A percentile compares a stretch with the other conserved stretches of the same genome.
Conservation (phyloP, 2,888 invertebrate species). For the Cephus pulcher region DNA sequence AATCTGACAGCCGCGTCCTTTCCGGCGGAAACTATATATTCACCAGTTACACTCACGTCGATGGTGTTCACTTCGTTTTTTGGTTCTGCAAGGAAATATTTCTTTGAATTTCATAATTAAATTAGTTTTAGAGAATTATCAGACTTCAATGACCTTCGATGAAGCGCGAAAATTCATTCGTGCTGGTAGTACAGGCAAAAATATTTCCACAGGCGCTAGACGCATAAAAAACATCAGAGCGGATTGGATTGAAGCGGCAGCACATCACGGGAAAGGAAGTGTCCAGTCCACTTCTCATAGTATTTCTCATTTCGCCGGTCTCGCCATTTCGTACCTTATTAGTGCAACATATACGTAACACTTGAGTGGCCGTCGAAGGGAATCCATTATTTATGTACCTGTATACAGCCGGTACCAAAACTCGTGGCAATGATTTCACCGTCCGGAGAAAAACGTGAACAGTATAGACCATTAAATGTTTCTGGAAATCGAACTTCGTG, state of each 20-base stretch:
- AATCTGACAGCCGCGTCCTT: conserved; percentile 61
- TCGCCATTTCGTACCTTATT: conserved; percentile 50
- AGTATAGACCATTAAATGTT: conserved; percentile 56
- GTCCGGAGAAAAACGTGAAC: conserved; percentile 65
- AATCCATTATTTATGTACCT: conserved; percentile 58
- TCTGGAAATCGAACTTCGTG: conserved; percentile 53
- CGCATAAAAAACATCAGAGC: conserved; percentile 49
- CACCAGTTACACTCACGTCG: conserved; percentile 51
- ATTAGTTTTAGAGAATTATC: neutral
- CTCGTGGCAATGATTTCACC: conserved; percentile 67
- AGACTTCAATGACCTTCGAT: conserved; percentile 42
- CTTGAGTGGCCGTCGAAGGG: neutral
- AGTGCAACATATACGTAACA: neutral
- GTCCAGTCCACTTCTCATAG: conserved; percentile 45
- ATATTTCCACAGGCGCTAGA: conserved; percentile 58
- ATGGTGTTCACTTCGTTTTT: conserved; percentile 61
- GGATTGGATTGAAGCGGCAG: conserved; percentile 50
- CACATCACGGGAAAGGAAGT: conserved; percentile 54
- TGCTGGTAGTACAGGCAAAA: conserved; percentile 48
- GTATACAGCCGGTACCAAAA: conserved; percentile 70
- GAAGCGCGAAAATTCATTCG: conserved; percentile 44
- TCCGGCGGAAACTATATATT: conserved; percentile 56
- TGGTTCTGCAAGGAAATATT: conserved; percentile 46
- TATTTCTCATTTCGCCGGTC: conserved; percentile 43
- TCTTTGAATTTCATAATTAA: neutral